Evolutionary conservation across 1,140 invertebrate species (phyloP).

Genomic region (Trissolcus basalis): DNA sequence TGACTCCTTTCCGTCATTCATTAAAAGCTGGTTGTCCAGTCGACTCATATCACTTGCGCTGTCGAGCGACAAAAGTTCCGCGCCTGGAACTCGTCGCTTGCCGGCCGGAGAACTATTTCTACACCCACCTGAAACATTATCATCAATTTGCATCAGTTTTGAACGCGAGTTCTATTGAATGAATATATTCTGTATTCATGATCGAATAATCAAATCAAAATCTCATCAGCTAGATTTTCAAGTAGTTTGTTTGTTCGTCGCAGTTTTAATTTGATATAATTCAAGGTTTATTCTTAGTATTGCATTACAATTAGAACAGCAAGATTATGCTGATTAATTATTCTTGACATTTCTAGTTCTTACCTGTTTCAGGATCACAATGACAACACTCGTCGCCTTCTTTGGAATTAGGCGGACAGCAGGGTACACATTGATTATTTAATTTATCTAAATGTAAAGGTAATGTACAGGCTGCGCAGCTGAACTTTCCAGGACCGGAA

Average conservation of each 20-base stretch:
- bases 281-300: too few species aligned
- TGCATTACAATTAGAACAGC: too few species aligned
- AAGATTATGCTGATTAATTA: not conserved
- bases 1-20: conserved; percentile 68
- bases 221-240: too few species aligned
- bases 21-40: conserved; percentile 67
- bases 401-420: conserved; percentile 77
- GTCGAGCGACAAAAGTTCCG: conserved; percentile 75
- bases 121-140: conserved; percentile 77
- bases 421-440: conserved; percentile 85
- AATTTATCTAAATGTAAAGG: conserved; percentile 81
- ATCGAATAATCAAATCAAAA: too few species aligned
- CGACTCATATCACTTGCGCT: conserved; percentile 60
- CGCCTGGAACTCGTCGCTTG: conserved; percentile 82
- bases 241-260: too few species aligned
- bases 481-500: conserved; percentile 82
- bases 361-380: conserved; percentile 82
- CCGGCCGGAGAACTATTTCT: conserved; percentile 84
- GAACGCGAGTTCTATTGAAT: too few species aligned
- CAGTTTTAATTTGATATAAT: too few species aligned
- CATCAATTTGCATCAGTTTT: not conserved
- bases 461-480: conserved; percentile 81
- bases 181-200: too few species aligned
- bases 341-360: conserved; percentile 15
- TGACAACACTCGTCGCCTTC: conserved; percentile 79